Base-by-base conservation (phyloP, 2,113 vertebrate genomes). In the Notothenia coriiceps region DNA sequence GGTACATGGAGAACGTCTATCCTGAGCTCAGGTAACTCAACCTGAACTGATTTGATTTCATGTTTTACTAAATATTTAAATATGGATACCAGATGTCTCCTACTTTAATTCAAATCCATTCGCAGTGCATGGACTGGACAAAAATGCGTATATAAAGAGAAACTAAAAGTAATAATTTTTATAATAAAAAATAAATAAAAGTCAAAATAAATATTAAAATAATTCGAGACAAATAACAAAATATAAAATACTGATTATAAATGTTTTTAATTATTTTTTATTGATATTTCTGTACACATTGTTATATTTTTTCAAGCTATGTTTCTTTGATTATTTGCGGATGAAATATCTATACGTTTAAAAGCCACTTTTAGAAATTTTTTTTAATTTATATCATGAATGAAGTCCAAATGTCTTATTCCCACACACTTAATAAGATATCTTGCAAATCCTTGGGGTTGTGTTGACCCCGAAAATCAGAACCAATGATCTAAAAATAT, bases 1-100 rank as follows among this genome's bases (percentile, higher is more conserved):
- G 98, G 98, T 99, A 99, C 90, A 95, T 99, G 92, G 97, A 99
- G 92, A 99, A 97, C 1, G 96, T 99, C 74, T 99, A 99, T 71
- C 98, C 98, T 0, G 98, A 99, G 88, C 97, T 99, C 88, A 98
- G 96, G 98, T 99, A 92, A 9, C 13, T 0, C 33, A 12, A 40
- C 35, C 35, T 25, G 2, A 15, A 10, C 56, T n/a, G 54, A 46
- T 50, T 18, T 54, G 17, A 18, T 0, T 1, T 51, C 47, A 4
- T 47, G 22, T 64, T 64, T 22, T 29, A 29, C 29, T 29, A 4
- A 4, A 29, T 29, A 29, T 29, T 29, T 29, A 29, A 29, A 4
- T 29, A 29, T 29, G 29, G 29, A 29, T 29, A 29, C 3, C 29
- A 29, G 29, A 29, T 29, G 29, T 29, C 29, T 29, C 3, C 29